phyloP scores from a whole-genome alignment of 1,140 invertebrate species.

The Bombus huntii region DNA sequence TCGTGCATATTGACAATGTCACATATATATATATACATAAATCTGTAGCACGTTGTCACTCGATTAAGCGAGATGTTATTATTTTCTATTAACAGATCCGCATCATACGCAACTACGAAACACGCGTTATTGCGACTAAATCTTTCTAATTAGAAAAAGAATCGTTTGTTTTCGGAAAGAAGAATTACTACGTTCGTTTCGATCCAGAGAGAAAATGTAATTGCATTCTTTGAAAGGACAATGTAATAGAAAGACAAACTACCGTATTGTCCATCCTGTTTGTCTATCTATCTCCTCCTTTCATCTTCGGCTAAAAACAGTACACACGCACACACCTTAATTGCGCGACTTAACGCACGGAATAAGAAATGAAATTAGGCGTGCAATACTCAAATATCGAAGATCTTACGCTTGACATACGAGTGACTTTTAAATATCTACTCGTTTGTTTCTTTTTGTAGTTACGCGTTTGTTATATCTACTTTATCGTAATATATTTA shows the following conservation, averaged over 20 bases:
- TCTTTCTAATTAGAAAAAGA: too few species aligned
- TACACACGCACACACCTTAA: background rate
- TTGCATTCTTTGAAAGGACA: too few species aligned
- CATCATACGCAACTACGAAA: too few species aligned
- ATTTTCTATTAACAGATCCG: too few species aligned
- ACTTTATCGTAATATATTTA: fast-evolving
- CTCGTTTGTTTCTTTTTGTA: background rate
- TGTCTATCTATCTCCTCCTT: background rate
- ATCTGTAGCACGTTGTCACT: background rate
- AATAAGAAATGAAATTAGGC: background rate
- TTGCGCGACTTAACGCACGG: background rate
- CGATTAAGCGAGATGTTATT: too few species aligned
- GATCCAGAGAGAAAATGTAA: too few species aligned
- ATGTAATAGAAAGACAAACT: too few species aligned
- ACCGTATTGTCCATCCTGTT: too few species aligned
- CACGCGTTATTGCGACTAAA: too few species aligned
- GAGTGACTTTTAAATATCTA: background rate
- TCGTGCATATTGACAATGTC: background rate
- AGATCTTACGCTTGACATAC: background rate
- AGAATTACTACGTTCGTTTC: too few species aligned
- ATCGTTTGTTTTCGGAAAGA: too few species aligned
- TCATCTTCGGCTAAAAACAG: background rate
- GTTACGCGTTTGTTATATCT: too few species aligned
- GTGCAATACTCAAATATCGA: background rate
- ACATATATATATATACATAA: background rate